phyloP scores from a whole-genome alignment of 2,888 invertebrate genomes.

The Beris morrisii region DNA sequence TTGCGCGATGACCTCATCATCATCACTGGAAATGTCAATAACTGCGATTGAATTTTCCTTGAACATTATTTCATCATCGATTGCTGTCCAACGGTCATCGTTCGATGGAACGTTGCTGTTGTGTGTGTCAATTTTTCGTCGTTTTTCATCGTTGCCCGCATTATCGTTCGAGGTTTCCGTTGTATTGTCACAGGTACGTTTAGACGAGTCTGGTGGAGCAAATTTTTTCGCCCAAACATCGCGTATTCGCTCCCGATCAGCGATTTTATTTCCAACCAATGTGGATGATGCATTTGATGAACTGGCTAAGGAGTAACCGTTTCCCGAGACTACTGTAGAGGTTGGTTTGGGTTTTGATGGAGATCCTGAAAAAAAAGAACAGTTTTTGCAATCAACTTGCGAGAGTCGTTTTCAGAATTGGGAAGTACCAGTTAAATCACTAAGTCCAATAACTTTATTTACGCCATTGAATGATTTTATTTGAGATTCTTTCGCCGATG shows the following conservation, averaged over 20 bases:
- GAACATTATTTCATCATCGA: conserved; percentile 51
- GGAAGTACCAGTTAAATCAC: conserved; percentile 38
- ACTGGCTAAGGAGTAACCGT: conserved; percentile 10
- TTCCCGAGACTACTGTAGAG: not conserved
- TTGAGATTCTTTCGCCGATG: conserved; percentile 17
- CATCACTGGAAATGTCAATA: conserved; percentile 42
- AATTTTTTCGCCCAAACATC: conserved; percentile 49
- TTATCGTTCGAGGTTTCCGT: not conserved
- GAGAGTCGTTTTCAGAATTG: not conserved
- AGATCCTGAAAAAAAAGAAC: conserved; percentile 3
- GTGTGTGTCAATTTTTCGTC: conserved; percentile 23
- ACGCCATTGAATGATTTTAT: not conserved
- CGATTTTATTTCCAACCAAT: conserved; percentile 31
- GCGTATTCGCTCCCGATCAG: conserved; percentile 46
- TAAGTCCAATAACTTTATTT: conserved; percentile 42
- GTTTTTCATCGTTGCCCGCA: not conserved
- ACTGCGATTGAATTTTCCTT: conserved; percentile 40
- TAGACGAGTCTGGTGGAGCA: conserved; percentile 30
- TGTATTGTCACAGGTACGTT: conserved; percentile 1
- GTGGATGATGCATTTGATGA: not conserved
- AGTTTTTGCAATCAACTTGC: not conserved
- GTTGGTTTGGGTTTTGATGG: not conserved
- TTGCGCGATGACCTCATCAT: conserved; percentile 10
- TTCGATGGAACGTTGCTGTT: conserved; percentile 34
- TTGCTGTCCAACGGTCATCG: conserved; percentile 41